Conservation (phyloP, 2,888 invertebrate species). For the Agelastica alni region DNA sequence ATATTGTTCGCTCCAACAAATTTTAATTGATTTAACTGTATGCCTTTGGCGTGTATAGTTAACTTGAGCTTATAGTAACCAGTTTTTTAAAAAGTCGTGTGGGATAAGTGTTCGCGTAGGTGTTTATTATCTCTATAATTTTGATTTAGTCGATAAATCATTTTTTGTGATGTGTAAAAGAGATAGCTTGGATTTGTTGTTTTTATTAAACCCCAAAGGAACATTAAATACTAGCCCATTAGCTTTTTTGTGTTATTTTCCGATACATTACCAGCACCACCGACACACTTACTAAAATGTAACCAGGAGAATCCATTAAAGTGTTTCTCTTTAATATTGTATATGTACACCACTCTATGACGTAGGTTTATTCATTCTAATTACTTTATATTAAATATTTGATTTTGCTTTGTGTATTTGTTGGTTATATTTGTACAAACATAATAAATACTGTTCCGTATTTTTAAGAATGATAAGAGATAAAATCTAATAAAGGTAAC, state of each 20-base stretch:
- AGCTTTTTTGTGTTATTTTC: not conserved
- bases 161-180: not conserved
- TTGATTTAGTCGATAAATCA: not conserved
- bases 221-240: not conserved
- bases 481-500: slow-evolving; percentile 4
- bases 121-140: too few relatives aligned
- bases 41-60: too few relatives aligned
- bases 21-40: too few relatives aligned
- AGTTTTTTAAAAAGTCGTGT: too few relatives aligned
- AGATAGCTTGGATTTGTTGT: not conserved
- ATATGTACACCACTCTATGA: slow-evolving; percentile 14
- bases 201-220: not conserved
- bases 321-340: slow-evolving; percentile 13
- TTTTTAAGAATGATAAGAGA: slow-evolving; percentile 23
- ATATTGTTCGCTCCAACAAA: too few relatives aligned
- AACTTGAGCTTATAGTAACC: too few relatives aligned
- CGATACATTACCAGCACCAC: not conserved
- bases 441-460: slow-evolving; percentile 22
- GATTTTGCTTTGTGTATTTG: slow-evolving; percentile 23
- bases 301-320: slow-evolving; percentile 16
- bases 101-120: too few relatives aligned
- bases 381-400: slow-evolving; percentile 28
- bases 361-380: slow-evolving; percentile 24
- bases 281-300: not conserved
- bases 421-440: slow-evolving; percentile 23